Evolutionary conservation across 2,888 invertebrate genomes (phyloP).

Genomic region (Amiota minor): DNA sequence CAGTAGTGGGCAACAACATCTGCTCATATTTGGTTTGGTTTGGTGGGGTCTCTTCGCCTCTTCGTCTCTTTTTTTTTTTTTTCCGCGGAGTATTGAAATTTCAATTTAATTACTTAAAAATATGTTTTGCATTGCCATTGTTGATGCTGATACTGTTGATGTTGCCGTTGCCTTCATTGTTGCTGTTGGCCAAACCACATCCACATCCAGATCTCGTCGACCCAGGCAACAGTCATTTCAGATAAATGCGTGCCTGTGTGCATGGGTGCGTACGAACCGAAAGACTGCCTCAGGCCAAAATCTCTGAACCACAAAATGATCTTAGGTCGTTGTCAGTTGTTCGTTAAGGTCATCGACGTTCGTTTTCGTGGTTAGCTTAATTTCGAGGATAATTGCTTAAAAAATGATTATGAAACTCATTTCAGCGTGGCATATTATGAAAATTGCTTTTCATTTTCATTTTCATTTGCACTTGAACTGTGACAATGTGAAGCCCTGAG

Average conservation of each 20-base stretch:
- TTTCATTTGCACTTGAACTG: slow-evolving; percentile 47
- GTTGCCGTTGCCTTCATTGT: too few relatives aligned
- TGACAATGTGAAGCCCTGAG: slow-evolving; percentile 45
- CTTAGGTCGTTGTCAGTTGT: slow-evolving; percentile 25
- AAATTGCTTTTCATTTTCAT: slow-evolving; percentile 59
- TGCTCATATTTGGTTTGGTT: neutral
- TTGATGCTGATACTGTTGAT: too few relatives aligned
- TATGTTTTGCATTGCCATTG: slow-evolving; percentile 24
- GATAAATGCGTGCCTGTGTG: too few relatives aligned
- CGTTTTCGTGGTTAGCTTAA: slow-evolving; percentile 55
- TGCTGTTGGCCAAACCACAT: too few relatives aligned
- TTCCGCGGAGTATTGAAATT: slow-evolving; percentile 57
- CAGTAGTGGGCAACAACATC: neutral
- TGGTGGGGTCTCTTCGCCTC: neutral
- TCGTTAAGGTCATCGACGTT: slow-evolving; percentile 33
- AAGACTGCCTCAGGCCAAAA: slow-evolving; percentile 1
- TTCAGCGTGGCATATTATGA: slow-evolving; percentile 31
- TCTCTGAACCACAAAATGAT: slow-evolving; percentile 44
- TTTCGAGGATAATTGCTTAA: slow-evolving; percentile 62
- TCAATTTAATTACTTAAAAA: slow-evolving; percentile 62
- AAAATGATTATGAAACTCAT: slow-evolving; percentile 62
- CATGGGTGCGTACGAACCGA: too few relatives aligned
- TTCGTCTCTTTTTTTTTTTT: slow-evolving; percentile 26
- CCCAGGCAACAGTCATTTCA: neutral
- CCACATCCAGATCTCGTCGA: neutral